Evolutionary conservation across 2,113 vertebrate genomes (phyloP).

Genomic region (Rhinolophus sinicus): DNA sequence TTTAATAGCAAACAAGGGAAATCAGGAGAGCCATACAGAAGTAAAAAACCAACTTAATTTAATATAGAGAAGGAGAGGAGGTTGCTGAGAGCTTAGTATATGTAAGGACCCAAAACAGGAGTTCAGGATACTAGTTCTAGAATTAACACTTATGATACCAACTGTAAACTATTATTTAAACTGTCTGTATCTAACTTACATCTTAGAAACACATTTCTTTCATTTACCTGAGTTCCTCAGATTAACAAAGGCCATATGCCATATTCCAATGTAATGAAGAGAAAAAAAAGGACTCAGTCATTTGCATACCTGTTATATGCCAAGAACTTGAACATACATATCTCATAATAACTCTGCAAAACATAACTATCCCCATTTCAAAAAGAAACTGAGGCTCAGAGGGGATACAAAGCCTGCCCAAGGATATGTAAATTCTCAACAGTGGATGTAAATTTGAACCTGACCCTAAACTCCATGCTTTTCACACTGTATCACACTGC

Average conservation of each 20-base stretch:
- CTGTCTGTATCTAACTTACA: neutral
- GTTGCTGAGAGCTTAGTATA: neutral
- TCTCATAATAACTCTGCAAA: neutral
- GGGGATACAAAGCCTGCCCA: neutral
- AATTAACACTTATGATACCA: neutral
- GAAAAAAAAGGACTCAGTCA: neutral
- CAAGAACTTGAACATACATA: neutral
- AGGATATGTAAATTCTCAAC: neutral
- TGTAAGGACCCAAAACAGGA: neutral
- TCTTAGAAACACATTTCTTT: slow-evolving; percentile 2
- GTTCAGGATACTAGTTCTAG: neutral
- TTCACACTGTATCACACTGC: neutral
- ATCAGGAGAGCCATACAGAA: neutral
- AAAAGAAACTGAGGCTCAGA: neutral
- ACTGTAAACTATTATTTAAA: neutral
- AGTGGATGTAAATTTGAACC: slow-evolving; percentile 29
- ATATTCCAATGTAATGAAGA: slow-evolving; percentile 34
- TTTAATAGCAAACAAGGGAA: slow-evolving; percentile 17
- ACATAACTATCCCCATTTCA: neutral
- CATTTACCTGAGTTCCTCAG: neutral
- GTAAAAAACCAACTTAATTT: neutral
- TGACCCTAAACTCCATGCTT: neutral
- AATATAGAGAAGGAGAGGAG: neutral
- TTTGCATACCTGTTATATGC: neutral
- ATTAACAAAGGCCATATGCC: neutral